Evolutionary conservation across 2,113 vertebrate species (phyloP), one percentile per base, ranked within the genome.

Genomic region (Rostratula benghalensis): DNA sequence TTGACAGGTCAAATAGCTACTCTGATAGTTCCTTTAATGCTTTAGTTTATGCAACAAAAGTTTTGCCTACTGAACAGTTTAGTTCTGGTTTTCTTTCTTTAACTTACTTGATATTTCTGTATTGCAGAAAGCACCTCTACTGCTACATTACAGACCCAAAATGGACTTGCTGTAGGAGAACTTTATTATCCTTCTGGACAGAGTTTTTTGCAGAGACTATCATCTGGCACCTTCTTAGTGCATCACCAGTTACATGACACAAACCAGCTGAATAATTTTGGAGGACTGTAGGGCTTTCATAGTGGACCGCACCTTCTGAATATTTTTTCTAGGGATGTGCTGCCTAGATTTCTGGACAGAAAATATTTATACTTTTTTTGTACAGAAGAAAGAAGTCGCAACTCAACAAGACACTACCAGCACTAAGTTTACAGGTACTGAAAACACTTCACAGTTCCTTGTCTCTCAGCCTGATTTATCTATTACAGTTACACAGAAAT

Each of bases 111-210:
- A 6, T 93, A 48, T 82, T 95, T 96, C 80, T 97, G 46, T 97
- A 63, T 98, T 97, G 23, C 98, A 99, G 99, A 99, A 99, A 98
- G 99, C 99, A 7, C 99, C 99, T 41, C 99, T 99, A 95, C 99
- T 99, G 98, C 99, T 99, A 94, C 99, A 99, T 98, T 99, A 99
- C 99, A 99, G 99, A 99, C 99, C 99, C 96, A 99, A 99, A 98
- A 99, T 99, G 99, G 99, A 99, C 98, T 98, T 99, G 98, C 99
- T 99, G 98, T 99, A 99, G 98, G 98, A 97, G 97, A 95, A 97
- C 96, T 97, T 91, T 96, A 97, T 97, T 98, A 98, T 98, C 97
- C 96, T 96, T 98, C 96, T 97, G 97, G 98, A 97, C 96, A 96
- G n/a, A n/a, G 88, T 97, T 98, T 99, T 99, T 99, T 98, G 98